These are phyloP conservation scores for Anas platyrhynchos DNA, from an alignment of 2,113 vertebrate genomes.

Conservation along the genomic window DNA sequence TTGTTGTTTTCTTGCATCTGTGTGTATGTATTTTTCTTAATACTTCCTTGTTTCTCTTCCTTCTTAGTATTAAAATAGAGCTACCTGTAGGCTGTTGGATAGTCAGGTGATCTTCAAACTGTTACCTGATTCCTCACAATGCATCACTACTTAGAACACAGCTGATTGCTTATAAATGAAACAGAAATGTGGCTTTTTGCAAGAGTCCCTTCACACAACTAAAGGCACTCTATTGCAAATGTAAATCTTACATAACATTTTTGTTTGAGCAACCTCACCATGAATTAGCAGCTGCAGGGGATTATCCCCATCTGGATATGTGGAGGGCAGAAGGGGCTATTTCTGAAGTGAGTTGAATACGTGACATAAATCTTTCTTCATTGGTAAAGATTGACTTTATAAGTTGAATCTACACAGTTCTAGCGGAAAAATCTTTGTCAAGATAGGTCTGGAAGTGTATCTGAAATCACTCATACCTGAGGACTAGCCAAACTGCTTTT, in stretches of 20 bases:
- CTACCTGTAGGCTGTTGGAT: background rate
- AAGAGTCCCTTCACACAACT: constrained; percentile 10
- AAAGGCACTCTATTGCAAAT: constrained; percentile 4
- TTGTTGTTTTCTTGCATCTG: background rate
- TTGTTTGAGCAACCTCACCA: constrained; percentile 47
- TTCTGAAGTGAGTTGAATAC: background rate
- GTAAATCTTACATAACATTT: constrained; percentile 16
- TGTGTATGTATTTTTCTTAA: background rate
- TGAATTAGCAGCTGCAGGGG: constrained; percentile 50
- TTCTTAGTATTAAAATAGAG: background rate
- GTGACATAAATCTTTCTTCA: background rate
- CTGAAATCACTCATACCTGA: background rate
- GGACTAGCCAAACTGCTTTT: background rate
- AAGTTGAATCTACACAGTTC: background rate
- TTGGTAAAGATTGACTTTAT: background rate
- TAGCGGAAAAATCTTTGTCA: background rate
- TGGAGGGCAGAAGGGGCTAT: background rate
- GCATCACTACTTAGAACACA: background rate
- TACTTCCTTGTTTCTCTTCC: background rate
- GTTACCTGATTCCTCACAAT: background rate
- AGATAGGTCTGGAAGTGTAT: background rate
- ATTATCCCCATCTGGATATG: background rate
- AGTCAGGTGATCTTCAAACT: constrained; percentile 14
- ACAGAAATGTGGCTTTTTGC: constrained; percentile 37
- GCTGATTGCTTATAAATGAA: background rate